phyloP scores from a whole-genome alignment of 2,113 vertebrate genomes.

The Catharus fuscescens region DNA sequence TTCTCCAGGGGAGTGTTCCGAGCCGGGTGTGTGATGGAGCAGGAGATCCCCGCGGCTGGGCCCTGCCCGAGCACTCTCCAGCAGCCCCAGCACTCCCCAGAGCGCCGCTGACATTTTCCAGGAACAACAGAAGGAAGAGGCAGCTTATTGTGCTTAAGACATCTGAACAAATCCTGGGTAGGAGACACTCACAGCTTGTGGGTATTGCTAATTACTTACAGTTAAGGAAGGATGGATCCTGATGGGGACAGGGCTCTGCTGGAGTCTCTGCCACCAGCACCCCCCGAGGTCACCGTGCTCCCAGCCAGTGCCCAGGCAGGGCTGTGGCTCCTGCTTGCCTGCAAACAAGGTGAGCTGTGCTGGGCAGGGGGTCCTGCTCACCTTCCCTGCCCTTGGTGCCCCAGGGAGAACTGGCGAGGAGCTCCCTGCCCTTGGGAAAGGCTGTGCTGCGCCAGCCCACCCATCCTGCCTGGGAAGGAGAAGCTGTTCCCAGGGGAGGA shows the following conservation, averaged over 20 bases:
- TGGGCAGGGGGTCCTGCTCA: not conserved
- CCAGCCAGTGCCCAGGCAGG: not conserved
- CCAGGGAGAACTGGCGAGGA: not conserved
- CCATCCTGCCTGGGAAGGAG: not conserved
- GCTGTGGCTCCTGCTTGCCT: not conserved
- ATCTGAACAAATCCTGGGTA: slow-evolving; percentile 62
- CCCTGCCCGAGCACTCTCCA: not conserved
- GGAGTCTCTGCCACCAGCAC: not conserved
- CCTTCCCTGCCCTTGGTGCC: not conserved
- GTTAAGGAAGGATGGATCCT: slow-evolving; percentile 16
- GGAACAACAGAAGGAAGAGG: slow-evolving; percentile 6
- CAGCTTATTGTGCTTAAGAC: slow-evolving; percentile 76
- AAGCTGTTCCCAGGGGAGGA: not conserved
- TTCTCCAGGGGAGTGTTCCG: slow-evolving; percentile 46
- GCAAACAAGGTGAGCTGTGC: not conserved
- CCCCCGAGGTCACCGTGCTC: fast-evolving
- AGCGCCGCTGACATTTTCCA: not conserved
- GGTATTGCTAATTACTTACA: slow-evolving; percentile 66
- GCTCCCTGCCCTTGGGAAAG: not conserved
- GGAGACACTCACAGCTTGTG: slow-evolving; percentile 65
- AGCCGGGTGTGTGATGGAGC: slow-evolving; percentile 19
- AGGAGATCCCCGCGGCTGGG: slow-evolving; percentile 4
- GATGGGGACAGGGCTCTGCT: not conserved
- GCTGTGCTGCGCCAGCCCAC: not conserved
- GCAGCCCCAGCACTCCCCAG: not conserved